These are phyloP conservation scores for Aphidius gifuensis DNA, from an alignment of 1,140 invertebrate species.

Conservation along the genomic window DNA sequence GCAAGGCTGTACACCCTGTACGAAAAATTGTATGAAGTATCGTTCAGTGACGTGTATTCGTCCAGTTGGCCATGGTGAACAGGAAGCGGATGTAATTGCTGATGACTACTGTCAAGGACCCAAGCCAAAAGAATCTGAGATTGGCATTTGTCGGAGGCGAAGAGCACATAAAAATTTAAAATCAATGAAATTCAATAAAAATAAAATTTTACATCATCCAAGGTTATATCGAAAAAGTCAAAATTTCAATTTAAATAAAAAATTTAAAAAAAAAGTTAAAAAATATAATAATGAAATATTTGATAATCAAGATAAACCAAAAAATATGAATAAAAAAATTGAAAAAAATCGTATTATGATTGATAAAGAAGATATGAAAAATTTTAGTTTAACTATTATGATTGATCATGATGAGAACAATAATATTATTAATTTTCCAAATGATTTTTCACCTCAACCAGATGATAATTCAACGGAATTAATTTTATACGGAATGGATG, in stretches of 20 bases:
- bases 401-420: conserved; percentile 30
- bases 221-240: conserved; percentile 27
- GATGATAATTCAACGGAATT: conserved; percentile 22
- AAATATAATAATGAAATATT: too few relatives aligned
- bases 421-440: conserved; percentile 28
- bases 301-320: too few relatives aligned
- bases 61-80: conserved; percentile 42
- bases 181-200: conserved; percentile 16
- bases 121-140: conserved; percentile 37
- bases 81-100: conserved; percentile 38
- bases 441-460: conserved; percentile 25
- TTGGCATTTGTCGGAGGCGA: conserved; percentile 18
- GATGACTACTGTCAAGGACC: conserved; percentile 37
- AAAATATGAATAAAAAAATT: too few relatives aligned
- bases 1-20: conserved; percentile 36
- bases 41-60: conserved; percentile 41
- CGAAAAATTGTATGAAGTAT: conserved; percentile 25
- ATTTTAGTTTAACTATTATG: not conserved
- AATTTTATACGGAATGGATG: too few relatives aligned
- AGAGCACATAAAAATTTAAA: conserved; percentile 14
- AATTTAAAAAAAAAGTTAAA: too few relatives aligned
- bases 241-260: conserved; percentile 13
- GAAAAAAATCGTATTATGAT: too few relatives aligned
- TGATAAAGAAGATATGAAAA: too few relatives aligned
- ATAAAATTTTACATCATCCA: not conserved